Conservation (phyloP, 2,113 vertebrate genomes). For the Chaetops frenatus region DNA sequence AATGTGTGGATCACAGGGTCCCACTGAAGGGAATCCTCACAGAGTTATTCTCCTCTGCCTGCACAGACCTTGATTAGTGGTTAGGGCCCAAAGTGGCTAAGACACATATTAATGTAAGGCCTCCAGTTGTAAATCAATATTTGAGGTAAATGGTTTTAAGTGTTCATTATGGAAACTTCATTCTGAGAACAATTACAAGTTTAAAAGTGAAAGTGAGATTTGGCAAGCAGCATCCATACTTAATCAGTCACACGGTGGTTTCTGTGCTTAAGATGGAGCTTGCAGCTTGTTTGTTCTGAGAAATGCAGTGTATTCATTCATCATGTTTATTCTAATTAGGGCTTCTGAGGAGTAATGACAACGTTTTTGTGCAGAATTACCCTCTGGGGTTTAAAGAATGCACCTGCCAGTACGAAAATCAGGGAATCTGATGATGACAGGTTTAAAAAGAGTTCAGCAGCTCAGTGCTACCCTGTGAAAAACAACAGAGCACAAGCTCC, state of each 20-base stretch:
- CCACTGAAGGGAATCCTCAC: not conserved
- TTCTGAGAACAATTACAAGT: slow-evolving; percentile 57
- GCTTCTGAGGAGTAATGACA: not conserved
- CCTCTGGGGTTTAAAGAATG: not conserved
- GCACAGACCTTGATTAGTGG: slow-evolving; percentile 14
- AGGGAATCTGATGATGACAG: not conserved
- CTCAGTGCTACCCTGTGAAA: not conserved
- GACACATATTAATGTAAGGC: slow-evolving; percentile 27
- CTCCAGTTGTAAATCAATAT: slow-evolving; percentile 63
- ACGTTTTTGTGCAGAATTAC: not conserved
- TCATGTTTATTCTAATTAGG: slow-evolving; percentile 21
- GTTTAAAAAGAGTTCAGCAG: not conserved
- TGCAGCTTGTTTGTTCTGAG: slow-evolving; percentile 30
- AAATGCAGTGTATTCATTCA: slow-evolving; percentile 33
- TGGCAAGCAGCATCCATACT: slow-evolving; percentile 46
- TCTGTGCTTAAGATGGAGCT: slow-evolving; percentile 1
- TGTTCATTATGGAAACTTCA: slow-evolving; percentile 61
- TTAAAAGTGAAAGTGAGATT: slow-evolving; percentile 64
- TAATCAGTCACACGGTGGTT: slow-evolving; percentile 32
- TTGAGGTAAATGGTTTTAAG: slow-evolving; percentile 58
- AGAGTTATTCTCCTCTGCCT: slow-evolving; percentile 3
- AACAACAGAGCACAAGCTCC: not conserved
- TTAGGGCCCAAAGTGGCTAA: slow-evolving; percentile 33
- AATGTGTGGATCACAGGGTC: not conserved
- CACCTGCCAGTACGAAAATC: not conserved